Percentiles rank a stretch among this genome's conserved stretches.
Conservation (phyloP, 2,113 vertebrate genomes). For the Pyrgilauda ruficollis region DNA sequence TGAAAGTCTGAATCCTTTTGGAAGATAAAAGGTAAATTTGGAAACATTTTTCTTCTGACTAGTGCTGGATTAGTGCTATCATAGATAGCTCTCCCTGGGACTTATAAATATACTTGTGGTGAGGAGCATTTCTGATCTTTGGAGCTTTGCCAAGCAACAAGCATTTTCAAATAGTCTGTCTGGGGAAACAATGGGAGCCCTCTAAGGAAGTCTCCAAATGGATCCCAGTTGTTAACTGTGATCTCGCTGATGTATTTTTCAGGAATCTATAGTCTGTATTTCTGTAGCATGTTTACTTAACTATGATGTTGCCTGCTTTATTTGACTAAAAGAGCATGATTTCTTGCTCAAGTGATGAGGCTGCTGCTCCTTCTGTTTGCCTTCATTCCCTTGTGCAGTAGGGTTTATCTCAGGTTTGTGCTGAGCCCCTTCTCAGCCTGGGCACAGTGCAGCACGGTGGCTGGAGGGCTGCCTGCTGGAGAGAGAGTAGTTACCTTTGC, state of each 20-base stretch:
- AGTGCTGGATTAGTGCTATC: background rate
- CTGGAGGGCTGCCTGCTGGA: background rate
- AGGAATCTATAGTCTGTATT: background rate
- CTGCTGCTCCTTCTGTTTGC: background rate
- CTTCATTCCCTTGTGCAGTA: background rate
- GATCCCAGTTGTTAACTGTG: background rate
- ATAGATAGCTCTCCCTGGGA: background rate
- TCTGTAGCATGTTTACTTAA: background rate
- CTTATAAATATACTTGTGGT: background rate
- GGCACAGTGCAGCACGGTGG: background rate
- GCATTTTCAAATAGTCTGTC: background rate
- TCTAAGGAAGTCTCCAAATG: background rate
- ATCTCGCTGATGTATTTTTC: background rate
- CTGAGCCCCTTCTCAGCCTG: background rate
- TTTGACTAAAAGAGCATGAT: background rate
- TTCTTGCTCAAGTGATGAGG: background rate
- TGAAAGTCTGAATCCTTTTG: background rate
- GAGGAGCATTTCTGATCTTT: background rate
- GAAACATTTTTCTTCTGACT: background rate
- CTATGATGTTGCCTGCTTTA: background rate
- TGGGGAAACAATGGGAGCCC: background rate
- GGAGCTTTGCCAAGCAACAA: background rate
- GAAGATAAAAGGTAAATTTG: background rate
- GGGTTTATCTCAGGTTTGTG: background rate
- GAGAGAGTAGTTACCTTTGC: background rate